These are phyloP conservation scores for Drosophila subpulchrella DNA, from an alignment of 1,140 invertebrate species.

Conservation along the genomic window DNA sequence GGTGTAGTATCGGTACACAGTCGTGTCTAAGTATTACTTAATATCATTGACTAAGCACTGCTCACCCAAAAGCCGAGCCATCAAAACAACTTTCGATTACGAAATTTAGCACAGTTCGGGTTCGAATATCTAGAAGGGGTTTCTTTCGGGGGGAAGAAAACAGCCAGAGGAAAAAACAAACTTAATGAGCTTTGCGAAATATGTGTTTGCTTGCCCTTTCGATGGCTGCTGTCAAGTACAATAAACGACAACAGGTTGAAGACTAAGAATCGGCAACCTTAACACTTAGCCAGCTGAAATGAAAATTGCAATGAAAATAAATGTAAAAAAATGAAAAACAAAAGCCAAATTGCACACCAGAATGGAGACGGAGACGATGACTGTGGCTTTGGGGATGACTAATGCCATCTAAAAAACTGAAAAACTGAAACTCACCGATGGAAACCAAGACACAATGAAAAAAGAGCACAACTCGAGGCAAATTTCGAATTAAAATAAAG, in stretches of 20 bases:
- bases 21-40: slow-evolving; percentile 72
- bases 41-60: slow-evolving; percentile 77
- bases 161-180: slow-evolving; percentile 35
- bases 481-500: slow-evolving; percentile 66
- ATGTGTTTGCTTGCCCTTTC: slow-evolving; percentile 81
- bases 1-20: slow-evolving; percentile 1
- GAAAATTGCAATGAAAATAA: slow-evolving; percentile 47
- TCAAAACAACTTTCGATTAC: slow-evolving; percentile 82
- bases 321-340: slow-evolving; percentile 10
- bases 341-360: slow-evolving; percentile 36
- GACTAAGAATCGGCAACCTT: slow-evolving; percentile 62
- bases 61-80: slow-evolving; percentile 62
- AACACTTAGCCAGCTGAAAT: slow-evolving; percentile 72
- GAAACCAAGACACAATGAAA: slow-evolving; percentile 30
- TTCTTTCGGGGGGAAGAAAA: not conserved
- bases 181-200: slow-evolving; percentile 81
- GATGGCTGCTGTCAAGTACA: slow-evolving; percentile 81
- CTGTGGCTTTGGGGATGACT: slow-evolving; percentile 39
- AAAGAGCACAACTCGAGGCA: slow-evolving; percentile 41
- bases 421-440: slow-evolving; percentile 37
- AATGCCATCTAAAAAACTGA: slow-evolving; percentile 30
- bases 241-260: slow-evolving; percentile 82
- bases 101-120: slow-evolving; percentile 73
- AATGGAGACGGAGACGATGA: slow-evolving; percentile 30
- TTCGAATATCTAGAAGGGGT: slow-evolving; percentile 10